Evolutionary conservation across 2,888 invertebrate species (phyloP), one percentile per base, ranked within the genome.

Genomic region (Stenurella melanura): DNA sequence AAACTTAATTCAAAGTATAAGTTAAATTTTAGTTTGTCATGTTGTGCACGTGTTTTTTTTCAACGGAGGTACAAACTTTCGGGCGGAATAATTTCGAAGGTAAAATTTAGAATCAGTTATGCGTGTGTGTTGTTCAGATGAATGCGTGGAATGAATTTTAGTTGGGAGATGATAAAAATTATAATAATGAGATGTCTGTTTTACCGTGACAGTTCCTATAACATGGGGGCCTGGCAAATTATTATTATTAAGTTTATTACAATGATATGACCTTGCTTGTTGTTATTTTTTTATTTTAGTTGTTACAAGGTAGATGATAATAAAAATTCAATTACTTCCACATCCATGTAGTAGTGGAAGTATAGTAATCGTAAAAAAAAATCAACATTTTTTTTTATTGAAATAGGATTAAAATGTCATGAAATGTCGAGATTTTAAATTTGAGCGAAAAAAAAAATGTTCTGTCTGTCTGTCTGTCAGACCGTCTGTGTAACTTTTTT

Each of bases 1-100:
- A 56, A 67, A 54, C 30, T 67, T n/a, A 42, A 67, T 54, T 63
- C 54, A 26, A 21, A 58, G 58, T 58, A 58, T 21, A 58, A 58
- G 26, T 54, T 67, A 11, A 15, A 67, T 38, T 42, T 66, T 50
- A 38, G 38, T 19, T 18, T 66, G 64, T 66, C 64, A 66, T 66
- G 64, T 66, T 50, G 1, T 66, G 64, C 15, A 50, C 64, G 64
- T 21, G 18, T 38, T 42, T 64, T 38, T 63, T 34, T 63, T 26
- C 30, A 12, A 63, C 34, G 17, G 61, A 4, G 21, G 50, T 21
- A 54, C n/a, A 67, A 67, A 54, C 54, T 58, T 58, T 58, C 21
- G 19, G 58, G 19, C 58, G 19, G 58, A 58, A 58, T 58, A 58
- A 19, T 58, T 58, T 58, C 6, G 50, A 50, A 50, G 50, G 50